These are phyloP conservation scores for Oreochromis grahami DNA, from an alignment of 2,797 vertebrate genomes.

Conservation along the genomic window DNA sequence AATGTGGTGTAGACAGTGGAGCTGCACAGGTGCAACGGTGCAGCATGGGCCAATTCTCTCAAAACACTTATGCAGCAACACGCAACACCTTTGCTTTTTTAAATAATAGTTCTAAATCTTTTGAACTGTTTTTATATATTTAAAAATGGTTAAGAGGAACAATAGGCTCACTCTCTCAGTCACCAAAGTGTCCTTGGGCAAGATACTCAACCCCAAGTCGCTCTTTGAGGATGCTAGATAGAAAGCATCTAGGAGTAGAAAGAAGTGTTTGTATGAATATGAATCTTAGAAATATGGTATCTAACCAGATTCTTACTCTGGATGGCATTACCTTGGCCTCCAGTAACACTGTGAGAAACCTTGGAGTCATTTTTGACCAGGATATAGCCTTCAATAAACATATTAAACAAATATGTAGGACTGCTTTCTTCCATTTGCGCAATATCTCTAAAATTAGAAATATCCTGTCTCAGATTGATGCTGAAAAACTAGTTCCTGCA, in stretches of 20 bases:
- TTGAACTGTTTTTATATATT: background rate
- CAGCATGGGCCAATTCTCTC: background rate
- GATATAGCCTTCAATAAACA: fast-evolving
- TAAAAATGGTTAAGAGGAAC: background rate
- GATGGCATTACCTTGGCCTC: background rate
- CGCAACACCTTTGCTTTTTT: background rate
- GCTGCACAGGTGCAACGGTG: background rate
- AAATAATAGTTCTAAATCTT: background rate
- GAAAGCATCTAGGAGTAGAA: background rate
- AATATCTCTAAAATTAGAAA: background rate
- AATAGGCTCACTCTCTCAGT: background rate
- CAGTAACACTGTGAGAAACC: background rate
- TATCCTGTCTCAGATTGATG: fast-evolving
- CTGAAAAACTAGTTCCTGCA: background rate
- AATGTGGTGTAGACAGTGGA: background rate
- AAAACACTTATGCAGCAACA: background rate
- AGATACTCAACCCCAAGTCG: background rate
- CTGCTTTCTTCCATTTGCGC: background rate
- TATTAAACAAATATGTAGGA: background rate
- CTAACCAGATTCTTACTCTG: background rate
- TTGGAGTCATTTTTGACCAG: background rate
- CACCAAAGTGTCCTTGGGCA: background rate
- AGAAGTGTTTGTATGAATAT: background rate
- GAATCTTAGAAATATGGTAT: background rate
- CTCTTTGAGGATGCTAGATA: background rate